phyloP scores from a whole-genome alignment of 2,888 invertebrate species.

The Deilephila porcellus region DNA sequence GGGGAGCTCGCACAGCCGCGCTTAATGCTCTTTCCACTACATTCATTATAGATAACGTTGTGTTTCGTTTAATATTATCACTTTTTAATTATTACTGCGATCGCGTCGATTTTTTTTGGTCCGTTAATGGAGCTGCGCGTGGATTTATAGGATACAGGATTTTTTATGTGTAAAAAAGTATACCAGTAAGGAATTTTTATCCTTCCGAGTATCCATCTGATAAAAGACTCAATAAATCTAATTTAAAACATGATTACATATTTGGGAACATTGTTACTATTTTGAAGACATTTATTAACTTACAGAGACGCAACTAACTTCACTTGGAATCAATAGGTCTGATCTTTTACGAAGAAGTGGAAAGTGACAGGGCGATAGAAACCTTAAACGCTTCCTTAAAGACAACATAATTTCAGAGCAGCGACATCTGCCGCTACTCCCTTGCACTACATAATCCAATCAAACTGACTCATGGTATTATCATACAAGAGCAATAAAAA shows the following conservation, averaged over 20 bases:
- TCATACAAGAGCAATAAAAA: background rate
- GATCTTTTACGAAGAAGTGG: background rate
- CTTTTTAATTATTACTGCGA: slow-evolving; percentile 52
- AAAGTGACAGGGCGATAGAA: background rate
- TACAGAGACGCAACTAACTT: too few relatives aligned
- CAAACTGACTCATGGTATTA: background rate
- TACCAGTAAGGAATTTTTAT: too few relatives aligned
- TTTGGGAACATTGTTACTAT: too few relatives aligned
- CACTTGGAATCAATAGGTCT: too few relatives aligned
- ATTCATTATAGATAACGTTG: slow-evolving; percentile 66
- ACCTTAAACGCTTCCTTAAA: background rate
- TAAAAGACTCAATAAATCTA: too few relatives aligned
- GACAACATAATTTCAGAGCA: background rate
- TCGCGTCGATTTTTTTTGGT: slow-evolving; percentile 13
- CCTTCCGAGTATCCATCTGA: too few relatives aligned
- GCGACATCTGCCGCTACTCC: background rate
- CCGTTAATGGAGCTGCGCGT: slow-evolving; percentile 8
- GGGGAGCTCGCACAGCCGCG: slow-evolving; percentile 60
- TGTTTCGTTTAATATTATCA: slow-evolving; percentile 63
- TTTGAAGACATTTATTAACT: too few relatives aligned
- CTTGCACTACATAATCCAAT: background rate
- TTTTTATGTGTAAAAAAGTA: too few relatives aligned
- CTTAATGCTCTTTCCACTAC: slow-evolving; percentile 71
- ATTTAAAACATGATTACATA: too few relatives aligned
- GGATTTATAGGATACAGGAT: background rate